Evolutionary conservation across 2,797 vertebrate species (phyloP).

Genomic region (Bovichtus variegatus): DNA sequence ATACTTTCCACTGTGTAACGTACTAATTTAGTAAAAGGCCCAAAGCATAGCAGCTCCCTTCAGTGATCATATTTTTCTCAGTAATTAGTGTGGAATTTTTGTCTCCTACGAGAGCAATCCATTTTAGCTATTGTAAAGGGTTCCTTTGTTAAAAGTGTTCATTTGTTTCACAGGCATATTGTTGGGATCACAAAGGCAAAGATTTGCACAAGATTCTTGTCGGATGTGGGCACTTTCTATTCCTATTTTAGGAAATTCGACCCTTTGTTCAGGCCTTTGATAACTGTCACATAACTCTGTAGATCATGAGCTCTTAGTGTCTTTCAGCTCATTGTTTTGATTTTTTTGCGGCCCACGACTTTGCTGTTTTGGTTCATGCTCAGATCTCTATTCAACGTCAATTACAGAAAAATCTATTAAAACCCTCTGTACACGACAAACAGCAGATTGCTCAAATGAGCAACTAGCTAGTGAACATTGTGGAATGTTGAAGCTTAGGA

Average conservation of each 20-base stretch:
- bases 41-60: conserved; percentile 70
- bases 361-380: background rate
- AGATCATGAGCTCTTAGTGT: background rate
- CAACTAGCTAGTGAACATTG: background rate
- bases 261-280: background rate
- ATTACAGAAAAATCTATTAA: background rate
- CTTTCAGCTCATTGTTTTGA: background rate
- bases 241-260: background rate
- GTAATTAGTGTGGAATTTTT: conserved; percentile 75
- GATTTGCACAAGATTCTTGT: conserved; percentile 8
- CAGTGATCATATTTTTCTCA: conserved; percentile 74
- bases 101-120: conserved; percentile 63
- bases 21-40: conserved; percentile 72
- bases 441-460: background rate
- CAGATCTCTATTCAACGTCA: background rate
- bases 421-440: too few species aligned
- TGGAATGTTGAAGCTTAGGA: background rate
- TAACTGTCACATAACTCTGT: background rate
- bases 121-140: conserved; percentile 55
- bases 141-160: conserved; percentile 53
- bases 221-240: background rate
- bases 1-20: conserved; percentile 67
- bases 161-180: conserved; percentile 33
- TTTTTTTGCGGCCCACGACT: background rate
- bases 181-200: conserved; percentile 24